Percentiles rank a stretch among this genome's conserved stretches.
phyloP scores from a whole-genome alignment of 1,140 invertebrate species.

The Maniola jurtina region DNA sequence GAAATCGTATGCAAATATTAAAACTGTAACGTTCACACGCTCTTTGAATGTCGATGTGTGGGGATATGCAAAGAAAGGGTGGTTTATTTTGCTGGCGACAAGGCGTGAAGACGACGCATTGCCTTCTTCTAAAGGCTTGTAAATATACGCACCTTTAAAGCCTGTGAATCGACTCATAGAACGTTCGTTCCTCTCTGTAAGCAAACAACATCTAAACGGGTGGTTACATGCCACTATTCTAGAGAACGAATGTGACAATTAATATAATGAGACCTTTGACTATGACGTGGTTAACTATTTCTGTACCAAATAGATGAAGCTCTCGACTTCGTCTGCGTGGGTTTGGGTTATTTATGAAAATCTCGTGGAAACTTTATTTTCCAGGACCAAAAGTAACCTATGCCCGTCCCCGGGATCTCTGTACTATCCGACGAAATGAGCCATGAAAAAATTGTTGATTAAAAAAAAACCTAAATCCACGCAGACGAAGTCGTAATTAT shows the following conservation, averaged over 20 bases:
- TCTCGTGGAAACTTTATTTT: no score
- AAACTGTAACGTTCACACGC: conserved; percentile 12
- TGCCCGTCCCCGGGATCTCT: no score
- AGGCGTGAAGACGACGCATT: conserved; percentile 59
- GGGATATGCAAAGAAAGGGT: conserved; percentile 38
- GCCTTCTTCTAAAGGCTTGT: conserved; percentile 58
- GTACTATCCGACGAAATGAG: no score
- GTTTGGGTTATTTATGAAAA: no score
- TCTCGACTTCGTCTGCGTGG: no score
- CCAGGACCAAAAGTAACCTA: no score
- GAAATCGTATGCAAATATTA: conserved; percentile 14
- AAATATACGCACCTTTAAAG: conserved; percentile 64
- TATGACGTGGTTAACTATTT: no score
- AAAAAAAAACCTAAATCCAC: no score
- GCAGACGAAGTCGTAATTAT: no score
- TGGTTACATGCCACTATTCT: conserved; percentile 27
- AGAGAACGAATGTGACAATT: not conserved
- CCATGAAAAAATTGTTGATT: no score
- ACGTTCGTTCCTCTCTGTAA: conserved; percentile 30
- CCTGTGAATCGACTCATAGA: conserved; percentile 55
- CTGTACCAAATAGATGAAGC: no score
- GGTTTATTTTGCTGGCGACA: conserved; percentile 42
- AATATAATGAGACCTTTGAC: not conserved
- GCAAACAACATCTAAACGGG: conserved; percentile 40
- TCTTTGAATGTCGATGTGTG: conserved; percentile 11